Conservation (phyloP, 2,113 vertebrate species). For the Seriola dumerili region DNA sequence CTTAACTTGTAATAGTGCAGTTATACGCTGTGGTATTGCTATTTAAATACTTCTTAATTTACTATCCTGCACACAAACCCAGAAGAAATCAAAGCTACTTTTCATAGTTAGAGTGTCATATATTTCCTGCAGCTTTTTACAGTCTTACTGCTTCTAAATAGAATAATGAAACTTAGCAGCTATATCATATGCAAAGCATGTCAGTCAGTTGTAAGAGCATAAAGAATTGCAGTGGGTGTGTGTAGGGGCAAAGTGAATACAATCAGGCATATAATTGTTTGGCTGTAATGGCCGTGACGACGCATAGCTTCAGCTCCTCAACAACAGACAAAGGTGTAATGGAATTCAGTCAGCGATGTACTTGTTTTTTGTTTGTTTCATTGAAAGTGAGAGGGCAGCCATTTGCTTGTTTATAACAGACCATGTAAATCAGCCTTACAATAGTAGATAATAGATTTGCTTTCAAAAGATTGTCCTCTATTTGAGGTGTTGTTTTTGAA, state of each 20-base stretch:
- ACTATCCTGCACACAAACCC: no score
- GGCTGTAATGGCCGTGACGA: slow-evolving; percentile 57
- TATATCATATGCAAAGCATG: slow-evolving; percentile 25
- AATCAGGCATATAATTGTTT: slow-evolving; percentile 62
- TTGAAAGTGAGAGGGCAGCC: slow-evolving; percentile 18
- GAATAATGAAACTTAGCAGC: slow-evolving; percentile 18
- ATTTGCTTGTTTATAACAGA: slow-evolving; percentile 28
- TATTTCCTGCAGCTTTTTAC: not conserved
- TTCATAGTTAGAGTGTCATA: not conserved
- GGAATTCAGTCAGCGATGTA: slow-evolving; percentile 39
- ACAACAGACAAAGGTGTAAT: slow-evolving; percentile 43
- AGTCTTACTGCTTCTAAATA: not conserved
- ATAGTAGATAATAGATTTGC: slow-evolving; percentile 1
- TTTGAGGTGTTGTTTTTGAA: slow-evolving; percentile 19
- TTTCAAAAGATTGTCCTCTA: slow-evolving; percentile 24
- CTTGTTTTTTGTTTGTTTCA: slow-evolving; percentile 18
- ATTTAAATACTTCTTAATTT: not conserved
- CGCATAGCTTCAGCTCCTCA: slow-evolving; percentile 39
- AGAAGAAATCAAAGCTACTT: not conserved
- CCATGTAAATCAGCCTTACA: slow-evolving; percentile 42
- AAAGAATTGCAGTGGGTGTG: slow-evolving; percentile 37
- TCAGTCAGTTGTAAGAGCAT: slow-evolving; percentile 22
- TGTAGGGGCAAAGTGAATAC: slow-evolving; percentile 58
- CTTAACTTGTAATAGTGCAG: not conserved
- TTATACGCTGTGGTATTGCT: not conserved